phyloP scores from a whole-genome alignment of 2,113 vertebrate species.

The Tapirus terrestris region DNA sequence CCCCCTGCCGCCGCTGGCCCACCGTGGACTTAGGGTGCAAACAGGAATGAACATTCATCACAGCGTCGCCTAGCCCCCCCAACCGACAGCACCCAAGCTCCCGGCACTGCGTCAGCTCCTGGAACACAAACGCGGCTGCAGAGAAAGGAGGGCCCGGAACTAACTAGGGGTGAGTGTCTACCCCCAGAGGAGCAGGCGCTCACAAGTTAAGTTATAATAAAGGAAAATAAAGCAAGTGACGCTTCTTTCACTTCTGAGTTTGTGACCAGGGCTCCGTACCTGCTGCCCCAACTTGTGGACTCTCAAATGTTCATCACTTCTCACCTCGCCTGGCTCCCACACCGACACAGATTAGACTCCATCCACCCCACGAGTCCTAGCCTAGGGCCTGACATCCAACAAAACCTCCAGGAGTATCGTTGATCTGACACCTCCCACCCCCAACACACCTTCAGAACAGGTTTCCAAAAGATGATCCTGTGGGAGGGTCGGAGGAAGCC shows the following conservation, averaged over 20 bases:
- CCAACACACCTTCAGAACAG: neutral
- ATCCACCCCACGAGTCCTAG: neutral
- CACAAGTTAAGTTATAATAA: neutral
- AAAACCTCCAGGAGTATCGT: neutral
- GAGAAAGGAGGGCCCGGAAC: neutral
- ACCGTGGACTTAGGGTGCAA: neutral
- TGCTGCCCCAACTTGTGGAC: accelerated
- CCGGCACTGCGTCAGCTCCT: neutral
- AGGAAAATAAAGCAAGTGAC: neutral
- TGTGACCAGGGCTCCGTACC: neutral
- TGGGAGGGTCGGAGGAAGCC: accelerated
- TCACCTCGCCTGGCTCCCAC: neutral
- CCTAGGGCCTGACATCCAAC: neutral
- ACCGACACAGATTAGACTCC: too few species aligned
- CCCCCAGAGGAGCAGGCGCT: accelerated
- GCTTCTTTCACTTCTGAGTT: neutral
- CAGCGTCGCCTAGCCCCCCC: neutral
- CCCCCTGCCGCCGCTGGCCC: accelerated
- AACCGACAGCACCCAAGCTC: too few species aligned
- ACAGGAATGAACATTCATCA: neutral
- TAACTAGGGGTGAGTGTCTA: accelerated
- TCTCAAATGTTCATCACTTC: neutral
- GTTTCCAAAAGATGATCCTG: neutral
- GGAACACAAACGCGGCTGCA: neutral
- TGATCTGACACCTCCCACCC: neutral